Evolutionary conservation across 2,888 invertebrate species (phyloP).

Genomic region (Augochlorella aurata): DNA sequence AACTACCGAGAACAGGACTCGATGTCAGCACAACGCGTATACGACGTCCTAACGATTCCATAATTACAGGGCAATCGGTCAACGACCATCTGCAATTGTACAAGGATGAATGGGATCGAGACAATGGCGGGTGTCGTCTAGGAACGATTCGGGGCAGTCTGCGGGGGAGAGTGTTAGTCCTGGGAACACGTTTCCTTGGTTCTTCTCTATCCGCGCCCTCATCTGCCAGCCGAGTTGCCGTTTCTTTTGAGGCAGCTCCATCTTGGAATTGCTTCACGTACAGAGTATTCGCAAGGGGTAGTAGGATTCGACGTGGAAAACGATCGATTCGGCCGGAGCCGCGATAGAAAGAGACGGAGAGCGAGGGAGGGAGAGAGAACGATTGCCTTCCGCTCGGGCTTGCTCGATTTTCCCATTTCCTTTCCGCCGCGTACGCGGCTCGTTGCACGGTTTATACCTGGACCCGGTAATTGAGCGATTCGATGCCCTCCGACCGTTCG

Average conservation of each 20-base stretch:
- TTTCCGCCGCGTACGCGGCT: constrained; percentile 26
- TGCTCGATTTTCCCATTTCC: constrained; percentile 37
- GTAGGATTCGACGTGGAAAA: constrained; percentile 18
- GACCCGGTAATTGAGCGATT: constrained; percentile 46
- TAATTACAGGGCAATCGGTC: constrained; percentile 7
- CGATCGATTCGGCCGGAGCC: constrained; percentile 27
- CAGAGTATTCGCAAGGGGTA: constrained; percentile 19
- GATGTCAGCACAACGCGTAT: background rate
- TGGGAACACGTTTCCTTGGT: background rate
- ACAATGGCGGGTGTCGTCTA: background rate
- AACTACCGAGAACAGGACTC: background rate
- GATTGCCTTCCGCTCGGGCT: constrained; percentile 38
- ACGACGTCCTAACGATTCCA: background rate
- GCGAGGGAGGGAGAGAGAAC: constrained; percentile 41
- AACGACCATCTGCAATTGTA: background rate
- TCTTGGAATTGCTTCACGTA: constrained; percentile 24
- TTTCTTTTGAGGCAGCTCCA: constrained; percentile 23
- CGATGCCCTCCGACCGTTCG: constrained; percentile 27
- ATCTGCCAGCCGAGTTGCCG: constrained; percentile 11
- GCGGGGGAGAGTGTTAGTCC: background rate
- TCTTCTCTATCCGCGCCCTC: constrained; percentile 10
- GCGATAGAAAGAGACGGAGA: constrained; percentile 2
- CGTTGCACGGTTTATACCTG: constrained; percentile 44
- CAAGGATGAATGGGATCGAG: constrained; percentile 1
- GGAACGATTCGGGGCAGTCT: background rate